Evolutionary conservation across 2,113 vertebrate genomes (phyloP).

Genomic region (Nettapus auritus): DNA sequence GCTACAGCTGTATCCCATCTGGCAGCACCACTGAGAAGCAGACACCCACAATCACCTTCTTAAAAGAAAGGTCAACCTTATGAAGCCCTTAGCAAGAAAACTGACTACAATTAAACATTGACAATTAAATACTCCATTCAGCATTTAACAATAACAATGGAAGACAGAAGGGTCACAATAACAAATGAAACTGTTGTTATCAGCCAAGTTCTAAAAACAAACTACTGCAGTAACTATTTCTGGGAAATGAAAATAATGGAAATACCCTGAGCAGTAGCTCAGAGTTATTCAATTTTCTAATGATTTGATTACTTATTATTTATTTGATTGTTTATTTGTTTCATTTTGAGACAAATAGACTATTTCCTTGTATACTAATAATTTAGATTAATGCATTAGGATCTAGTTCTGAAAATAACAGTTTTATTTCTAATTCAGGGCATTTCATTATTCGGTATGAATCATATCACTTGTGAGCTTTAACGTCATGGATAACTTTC

Average conservation of each 20-base stretch:
- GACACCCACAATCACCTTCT: background rate
- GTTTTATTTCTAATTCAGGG: background rate
- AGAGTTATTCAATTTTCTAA: background rate
- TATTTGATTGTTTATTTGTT: background rate
- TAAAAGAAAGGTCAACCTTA: background rate
- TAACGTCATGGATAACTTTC: background rate
- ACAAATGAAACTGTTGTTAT: background rate
- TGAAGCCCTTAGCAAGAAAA: background rate
- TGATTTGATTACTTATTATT: background rate
- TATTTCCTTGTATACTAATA: background rate
- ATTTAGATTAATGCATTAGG: background rate
- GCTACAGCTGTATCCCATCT: background rate
- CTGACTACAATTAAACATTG: background rate
- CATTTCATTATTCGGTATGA: background rate
- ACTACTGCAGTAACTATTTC: background rate
- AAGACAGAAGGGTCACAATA: background rate
- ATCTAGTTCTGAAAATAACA: background rate
- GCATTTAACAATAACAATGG: background rate
- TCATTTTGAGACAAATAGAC: background rate
- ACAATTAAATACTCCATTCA: background rate
- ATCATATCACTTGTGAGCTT: background rate
- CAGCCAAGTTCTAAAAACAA: fast-evolving
- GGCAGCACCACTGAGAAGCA: background rate
- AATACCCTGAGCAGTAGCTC: background rate
- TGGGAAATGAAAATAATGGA: background rate